phyloP scores from a whole-genome alignment of 2,113 vertebrate species.

The Lota lota region DNA sequence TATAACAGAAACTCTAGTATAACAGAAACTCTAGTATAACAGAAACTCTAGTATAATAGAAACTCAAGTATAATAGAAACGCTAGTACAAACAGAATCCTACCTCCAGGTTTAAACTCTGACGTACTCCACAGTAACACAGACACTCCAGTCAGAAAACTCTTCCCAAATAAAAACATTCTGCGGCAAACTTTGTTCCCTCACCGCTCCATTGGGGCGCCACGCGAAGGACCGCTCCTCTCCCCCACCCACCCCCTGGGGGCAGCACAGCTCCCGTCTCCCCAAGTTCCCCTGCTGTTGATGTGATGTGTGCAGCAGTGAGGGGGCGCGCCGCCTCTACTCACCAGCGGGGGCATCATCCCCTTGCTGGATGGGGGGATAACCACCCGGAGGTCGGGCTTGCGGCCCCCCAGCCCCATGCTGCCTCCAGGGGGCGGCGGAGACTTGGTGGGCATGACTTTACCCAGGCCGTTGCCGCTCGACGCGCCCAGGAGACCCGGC shows the following conservation, averaged over 20 bases:
- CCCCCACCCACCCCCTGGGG: not conserved
- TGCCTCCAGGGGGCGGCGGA: slow-evolving; percentile 88
- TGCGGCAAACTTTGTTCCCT: no score
- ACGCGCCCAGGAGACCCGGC: slow-evolving; percentile 83
- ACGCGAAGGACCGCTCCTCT: not conserved
- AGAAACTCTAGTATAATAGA: no score
- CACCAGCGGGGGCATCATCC: slow-evolving; percentile 98
- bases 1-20: no score
- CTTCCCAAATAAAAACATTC: no score
- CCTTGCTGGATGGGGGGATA: slow-evolving; percentile 96
- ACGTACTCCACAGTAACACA: no score
- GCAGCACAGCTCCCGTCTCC: not conserved
- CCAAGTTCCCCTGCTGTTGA: slow-evolving; percentile 7
- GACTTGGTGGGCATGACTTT: slow-evolving; percentile 97
- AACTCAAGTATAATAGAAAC: no score
- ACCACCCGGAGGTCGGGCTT: slow-evolving; percentile 97
- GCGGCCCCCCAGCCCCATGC: slow-evolving; percentile 87
- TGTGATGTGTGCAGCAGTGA: slow-evolving; percentile 30
- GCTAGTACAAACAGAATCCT: no score
- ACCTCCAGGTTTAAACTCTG: no score
- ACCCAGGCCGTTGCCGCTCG: slow-evolving; percentile 87
- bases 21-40: no score
- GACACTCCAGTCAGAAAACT: no score
- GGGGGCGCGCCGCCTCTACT: slow-evolving; percentile 57
- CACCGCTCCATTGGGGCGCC: no score